phyloP scores from a whole-genome alignment of 2,113 vertebrate species.

The Sinocyclocheilus anophthalmus region DNA sequence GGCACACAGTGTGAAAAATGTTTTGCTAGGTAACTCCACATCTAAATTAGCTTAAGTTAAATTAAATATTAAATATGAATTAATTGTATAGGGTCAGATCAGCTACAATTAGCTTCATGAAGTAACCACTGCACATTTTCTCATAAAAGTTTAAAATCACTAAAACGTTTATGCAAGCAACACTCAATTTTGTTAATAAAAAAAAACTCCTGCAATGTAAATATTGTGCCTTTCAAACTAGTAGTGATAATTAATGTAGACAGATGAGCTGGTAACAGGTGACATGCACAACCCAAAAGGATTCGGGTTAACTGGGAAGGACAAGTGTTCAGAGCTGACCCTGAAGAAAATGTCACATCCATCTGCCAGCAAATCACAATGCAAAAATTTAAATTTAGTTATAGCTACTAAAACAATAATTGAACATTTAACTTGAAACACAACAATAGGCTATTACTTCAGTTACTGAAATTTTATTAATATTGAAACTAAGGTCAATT shows the following conservation, averaged over 20 bases:
- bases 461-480: not conserved
- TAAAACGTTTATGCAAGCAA: not conserved
- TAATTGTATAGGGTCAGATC: not conserved
- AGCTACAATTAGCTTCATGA: not conserved
- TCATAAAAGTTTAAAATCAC: not conserved
- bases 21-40: not conserved
- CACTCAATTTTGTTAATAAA: not conserved
- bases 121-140: not conserved
- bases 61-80: not conserved
- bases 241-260: not conserved
- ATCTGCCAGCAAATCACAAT: not conserved
- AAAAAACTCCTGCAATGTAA: not conserved
- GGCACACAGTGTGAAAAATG: constrained; percentile 37
- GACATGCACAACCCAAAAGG: not conserved
- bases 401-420: not conserved
- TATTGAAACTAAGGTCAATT: not conserved
- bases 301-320: not conserved
- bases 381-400: not conserved
- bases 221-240: not conserved
- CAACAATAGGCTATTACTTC: not conserved
- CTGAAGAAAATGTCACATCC: not conserved
- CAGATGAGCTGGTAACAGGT: not conserved
- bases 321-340: not conserved
- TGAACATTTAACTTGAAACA: not conserved
- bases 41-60: not conserved